phyloP scores from a whole-genome alignment of 2,888 invertebrate species.

The Campaea margaritaria region DNA sequence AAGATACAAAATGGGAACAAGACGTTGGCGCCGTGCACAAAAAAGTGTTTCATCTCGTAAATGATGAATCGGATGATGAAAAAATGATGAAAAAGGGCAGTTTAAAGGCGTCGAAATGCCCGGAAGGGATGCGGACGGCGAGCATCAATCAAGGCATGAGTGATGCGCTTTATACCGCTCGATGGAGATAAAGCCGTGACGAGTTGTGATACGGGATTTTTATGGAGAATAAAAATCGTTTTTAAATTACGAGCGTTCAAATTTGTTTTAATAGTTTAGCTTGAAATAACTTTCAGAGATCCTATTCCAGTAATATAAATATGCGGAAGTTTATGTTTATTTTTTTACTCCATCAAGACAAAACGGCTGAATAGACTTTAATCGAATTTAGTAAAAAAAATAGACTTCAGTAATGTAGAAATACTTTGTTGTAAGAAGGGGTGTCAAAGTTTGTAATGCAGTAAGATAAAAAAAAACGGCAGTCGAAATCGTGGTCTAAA shows the following conservation, averaged over 20 bases:
- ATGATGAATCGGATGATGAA: conserved; percentile 64
- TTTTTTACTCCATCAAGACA: no score
- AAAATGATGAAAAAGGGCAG: conserved; percentile 50
- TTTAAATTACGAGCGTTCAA: neutral
- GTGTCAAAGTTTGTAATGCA: no score
- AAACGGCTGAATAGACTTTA: no score
- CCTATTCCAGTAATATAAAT: no score
- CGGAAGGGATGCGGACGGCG: conserved; percentile 63
- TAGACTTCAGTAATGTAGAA: no score
- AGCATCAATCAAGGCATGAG: conserved; percentile 60
- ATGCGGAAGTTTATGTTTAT: no score
- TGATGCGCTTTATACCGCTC: conserved; percentile 34
- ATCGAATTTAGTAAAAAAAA: no score
- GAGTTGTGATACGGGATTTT: conserved; percentile 13
- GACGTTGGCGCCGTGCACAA: conserved; percentile 63
- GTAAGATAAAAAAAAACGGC: no score
- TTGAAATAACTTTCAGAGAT: no score
- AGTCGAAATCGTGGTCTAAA: no score
- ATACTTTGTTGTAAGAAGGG: no score
- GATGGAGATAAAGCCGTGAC: conserved; percentile 11
- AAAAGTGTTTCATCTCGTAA: conserved; percentile 73
- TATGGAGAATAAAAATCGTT: neutral
- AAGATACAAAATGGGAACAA: conserved; percentile 29
- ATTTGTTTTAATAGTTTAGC: neutral
- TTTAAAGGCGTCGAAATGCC: conserved; percentile 61